Conservation (phyloP, 1,140 invertebrate genomes). For the Agrilus planipennis region DNA sequence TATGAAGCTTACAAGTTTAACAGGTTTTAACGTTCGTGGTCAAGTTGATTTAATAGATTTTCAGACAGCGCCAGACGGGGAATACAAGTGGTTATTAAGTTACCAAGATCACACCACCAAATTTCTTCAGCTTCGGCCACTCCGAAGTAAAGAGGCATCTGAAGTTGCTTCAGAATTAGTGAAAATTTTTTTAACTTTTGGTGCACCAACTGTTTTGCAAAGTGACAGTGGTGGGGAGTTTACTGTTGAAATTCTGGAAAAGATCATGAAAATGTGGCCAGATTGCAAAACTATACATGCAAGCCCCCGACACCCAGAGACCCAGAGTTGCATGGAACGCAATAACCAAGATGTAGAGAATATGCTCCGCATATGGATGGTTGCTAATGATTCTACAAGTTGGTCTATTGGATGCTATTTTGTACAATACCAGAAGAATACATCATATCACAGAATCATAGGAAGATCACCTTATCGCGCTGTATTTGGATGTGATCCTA, state of each 20-base stretch:
- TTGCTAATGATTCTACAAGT: constrained; percentile 11
- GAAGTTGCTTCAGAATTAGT: constrained; percentile 19
- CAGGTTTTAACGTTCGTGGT: constrained; percentile 4
- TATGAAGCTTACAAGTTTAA: constrained; percentile 5
- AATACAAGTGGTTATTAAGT: constrained; percentile 9
- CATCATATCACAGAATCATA: constrained; percentile 3
- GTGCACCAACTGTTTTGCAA: constrained; percentile 31
- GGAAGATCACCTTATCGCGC: constrained; percentile 4
- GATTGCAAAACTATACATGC: constrained; percentile 32
- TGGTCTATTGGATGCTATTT: constrained; percentile 17
- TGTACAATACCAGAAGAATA: constrained; percentile 16
- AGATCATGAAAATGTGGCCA: constrained; percentile 14
- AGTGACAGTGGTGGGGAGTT: constrained; percentile 33
- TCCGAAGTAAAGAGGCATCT: constrained; percentile 1
- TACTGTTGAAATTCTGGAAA: constrained; percentile 12
- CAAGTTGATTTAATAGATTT: constrained; percentile 8
- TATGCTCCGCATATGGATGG: constrained; percentile 13
- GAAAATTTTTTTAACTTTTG: constrained; percentile 33
- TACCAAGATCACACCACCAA: constrained; percentile 7
- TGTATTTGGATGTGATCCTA: neutral
- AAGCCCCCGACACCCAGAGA: constrained; percentile 28
- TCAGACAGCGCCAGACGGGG: constrained; percentile 1
- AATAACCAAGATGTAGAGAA: constrained; percentile 1
- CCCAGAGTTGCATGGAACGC: constrained; percentile 8
- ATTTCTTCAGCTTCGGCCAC: constrained; percentile 5